These are phyloP conservation scores for Clostera curtula DNA, from an alignment of 2,888 invertebrate genomes.

Conservation along the genomic window DNA sequence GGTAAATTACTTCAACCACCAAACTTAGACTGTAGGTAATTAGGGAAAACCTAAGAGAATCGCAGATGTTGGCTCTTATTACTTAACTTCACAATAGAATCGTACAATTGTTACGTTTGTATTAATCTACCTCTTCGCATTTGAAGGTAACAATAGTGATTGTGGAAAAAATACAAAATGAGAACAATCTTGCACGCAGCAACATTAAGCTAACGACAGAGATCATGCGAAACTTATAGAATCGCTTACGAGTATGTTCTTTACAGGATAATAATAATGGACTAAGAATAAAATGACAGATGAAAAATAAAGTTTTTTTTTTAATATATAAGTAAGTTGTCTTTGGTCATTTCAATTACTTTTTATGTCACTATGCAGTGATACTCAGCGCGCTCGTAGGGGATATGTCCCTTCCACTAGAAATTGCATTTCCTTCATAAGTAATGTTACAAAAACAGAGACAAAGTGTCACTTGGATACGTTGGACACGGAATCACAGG, in stretches of 20 bases:
- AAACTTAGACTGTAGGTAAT: too few species aligned
- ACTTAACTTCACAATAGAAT: too few species aligned
- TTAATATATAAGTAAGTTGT: too few species aligned
- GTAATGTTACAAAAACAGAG: constrained; percentile 1
- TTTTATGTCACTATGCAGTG: too few species aligned
- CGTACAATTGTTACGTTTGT: constrained; percentile 4
- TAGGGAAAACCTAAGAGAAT: too few species aligned
- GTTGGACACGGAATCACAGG: constrained; percentile 20
- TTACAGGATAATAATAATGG: constrained; percentile 15
- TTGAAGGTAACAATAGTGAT: constrained; percentile 20
- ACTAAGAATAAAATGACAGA: too few species aligned
- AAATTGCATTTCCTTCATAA: constrained; percentile 5
- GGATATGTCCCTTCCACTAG: too few species aligned
- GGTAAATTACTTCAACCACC: too few species aligned
- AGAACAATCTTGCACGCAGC: constrained; percentile 23
- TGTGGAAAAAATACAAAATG: constrained; percentile 16
- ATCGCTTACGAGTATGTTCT: constrained; percentile 6
- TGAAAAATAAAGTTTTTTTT: too few species aligned
- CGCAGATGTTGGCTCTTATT: too few species aligned
- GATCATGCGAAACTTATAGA: constrained; percentile 22
- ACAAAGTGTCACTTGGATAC: constrained; percentile 9
- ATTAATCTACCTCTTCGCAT: constrained; percentile 12
- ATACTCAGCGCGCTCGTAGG: too few species aligned
- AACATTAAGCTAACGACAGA: constrained; percentile 19
- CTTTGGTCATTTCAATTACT: too few species aligned